Percentiles rank a stretch among this genome's conserved stretches.
Evolutionary conservation across 2,888 invertebrate genomes (phyloP).

Genomic region (Julus scandinavius): DNA sequence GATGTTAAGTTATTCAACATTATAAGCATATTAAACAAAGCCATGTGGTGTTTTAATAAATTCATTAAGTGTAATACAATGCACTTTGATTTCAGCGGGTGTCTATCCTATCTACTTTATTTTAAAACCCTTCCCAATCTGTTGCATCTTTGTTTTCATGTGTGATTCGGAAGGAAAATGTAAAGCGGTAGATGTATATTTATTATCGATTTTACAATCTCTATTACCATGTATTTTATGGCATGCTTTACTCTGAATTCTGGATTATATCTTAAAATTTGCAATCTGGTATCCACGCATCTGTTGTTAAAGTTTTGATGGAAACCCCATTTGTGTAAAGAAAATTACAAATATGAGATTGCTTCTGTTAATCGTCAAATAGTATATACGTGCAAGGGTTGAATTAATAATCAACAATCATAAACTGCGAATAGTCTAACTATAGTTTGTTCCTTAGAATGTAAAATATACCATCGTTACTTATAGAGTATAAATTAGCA

Average conservation of each 20-base stretch:
- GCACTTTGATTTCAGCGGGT: not conserved
- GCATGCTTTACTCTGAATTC: not conserved
- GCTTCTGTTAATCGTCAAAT: not conserved
- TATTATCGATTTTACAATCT: conserved; percentile 18
- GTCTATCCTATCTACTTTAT: not conserved
- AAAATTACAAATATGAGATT: not conserved
- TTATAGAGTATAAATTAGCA: too few species aligned
- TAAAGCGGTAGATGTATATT: not conserved
- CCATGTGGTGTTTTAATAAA: too few species aligned
- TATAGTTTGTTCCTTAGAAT: too few species aligned
- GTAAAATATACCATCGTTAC: too few species aligned
- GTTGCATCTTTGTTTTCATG: conserved; percentile 38
- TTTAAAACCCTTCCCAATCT: not conserved
- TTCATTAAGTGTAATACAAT: not conserved
- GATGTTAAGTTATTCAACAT: too few species aligned
- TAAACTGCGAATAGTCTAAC: too few species aligned
- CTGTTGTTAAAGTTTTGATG: not conserved
- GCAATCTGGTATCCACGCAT: not conserved
- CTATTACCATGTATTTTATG: not conserved
- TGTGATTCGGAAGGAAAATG: not conserved
- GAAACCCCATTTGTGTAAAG: not conserved
- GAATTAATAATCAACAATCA: not conserved
- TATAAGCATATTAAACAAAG: too few species aligned
- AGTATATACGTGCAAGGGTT: not conserved
- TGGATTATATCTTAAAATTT: not conserved